These are phyloP conservation scores for Dysdera silvatica DNA, from an alignment of 1,140 invertebrate genomes.

Conservation along the genomic window DNA sequence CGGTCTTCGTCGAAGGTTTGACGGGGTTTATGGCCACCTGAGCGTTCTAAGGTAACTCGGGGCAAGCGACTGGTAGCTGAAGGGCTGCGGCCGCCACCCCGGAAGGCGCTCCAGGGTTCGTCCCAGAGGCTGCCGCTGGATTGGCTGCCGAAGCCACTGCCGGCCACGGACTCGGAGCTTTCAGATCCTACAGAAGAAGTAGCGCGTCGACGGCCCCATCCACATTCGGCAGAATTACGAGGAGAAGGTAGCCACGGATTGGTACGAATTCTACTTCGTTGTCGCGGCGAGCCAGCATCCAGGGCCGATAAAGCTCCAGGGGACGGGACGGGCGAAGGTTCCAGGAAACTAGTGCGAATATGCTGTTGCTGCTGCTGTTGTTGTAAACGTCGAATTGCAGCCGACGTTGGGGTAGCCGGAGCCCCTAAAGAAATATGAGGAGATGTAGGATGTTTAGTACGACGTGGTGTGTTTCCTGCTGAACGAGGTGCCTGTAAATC, in stretches of 20 bases:
- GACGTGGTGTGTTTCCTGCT: constrained; percentile 11
- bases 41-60: constrained; percentile 9
- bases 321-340: not conserved
- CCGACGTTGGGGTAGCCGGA: not conserved
- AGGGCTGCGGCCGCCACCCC: constrained; percentile 9
- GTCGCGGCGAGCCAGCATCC: constrained; percentile 17
- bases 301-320: constrained; percentile 8
- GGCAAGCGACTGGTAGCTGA: constrained; percentile 10
- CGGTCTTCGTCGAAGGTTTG: constrained; percentile 13
- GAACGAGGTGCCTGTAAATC: constrained; percentile 15
- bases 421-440: constrained; percentile 7
- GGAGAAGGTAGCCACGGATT: constrained; percentile 28
- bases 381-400: not conserved
- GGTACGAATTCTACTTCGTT: constrained; percentile 15
- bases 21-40: not conserved
- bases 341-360: constrained; percentile 21
- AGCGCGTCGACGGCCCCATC: not conserved
- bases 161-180: constrained; percentile 19
- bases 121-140: constrained; percentile 24
- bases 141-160: constrained; percentile 25
- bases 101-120: constrained; percentile 13
- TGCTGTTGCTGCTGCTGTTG: too few relatives aligned
- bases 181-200: constrained; percentile 21
- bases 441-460: constrained; percentile 12
- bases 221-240: not conserved